A percentile compares a stretch with the other conserved stretches of the same genome.
phyloP scores from a whole-genome alignment of 2,797 vertebrate genomes.

The Mus spretus region DNA sequence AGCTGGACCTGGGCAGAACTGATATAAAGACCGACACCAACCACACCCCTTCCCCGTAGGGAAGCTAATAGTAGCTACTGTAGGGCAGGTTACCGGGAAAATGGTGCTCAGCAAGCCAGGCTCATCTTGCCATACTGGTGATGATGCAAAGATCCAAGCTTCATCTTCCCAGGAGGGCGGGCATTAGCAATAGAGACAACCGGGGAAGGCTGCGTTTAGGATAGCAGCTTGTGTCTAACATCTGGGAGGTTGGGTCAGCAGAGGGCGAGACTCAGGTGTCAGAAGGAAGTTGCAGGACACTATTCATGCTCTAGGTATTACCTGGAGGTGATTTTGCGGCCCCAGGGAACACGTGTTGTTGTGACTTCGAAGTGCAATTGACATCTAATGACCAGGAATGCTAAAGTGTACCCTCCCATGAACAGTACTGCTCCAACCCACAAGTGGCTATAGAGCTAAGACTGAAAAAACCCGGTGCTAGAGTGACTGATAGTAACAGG shows the following conservation, averaged over 20 bases:
- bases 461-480: neutral
- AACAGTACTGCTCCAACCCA: neutral
- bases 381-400: neutral
- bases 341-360: neutral
- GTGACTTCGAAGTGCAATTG: neutral
- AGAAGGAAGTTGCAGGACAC: neutral
- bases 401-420: neutral
- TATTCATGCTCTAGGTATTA: neutral
- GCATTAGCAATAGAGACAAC: neutral
- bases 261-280: neutral
- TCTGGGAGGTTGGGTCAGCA: neutral
- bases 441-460: neutral
- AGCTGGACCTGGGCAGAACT: neutral
- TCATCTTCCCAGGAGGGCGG: neutral
- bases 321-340: neutral
- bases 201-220: neutral
- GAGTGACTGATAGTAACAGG: neutral
- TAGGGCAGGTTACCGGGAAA: neutral
- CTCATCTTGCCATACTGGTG: neutral
- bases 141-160: neutral
- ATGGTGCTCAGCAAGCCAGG: neutral
- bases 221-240: neutral
- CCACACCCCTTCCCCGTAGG: neutral
- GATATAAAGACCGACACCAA: neutral
- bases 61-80: neutral